Evolutionary conservation across 2,113 vertebrate species (phyloP), one percentile per base, ranked within the genome.

Genomic region (Varanus salvator): DNA sequence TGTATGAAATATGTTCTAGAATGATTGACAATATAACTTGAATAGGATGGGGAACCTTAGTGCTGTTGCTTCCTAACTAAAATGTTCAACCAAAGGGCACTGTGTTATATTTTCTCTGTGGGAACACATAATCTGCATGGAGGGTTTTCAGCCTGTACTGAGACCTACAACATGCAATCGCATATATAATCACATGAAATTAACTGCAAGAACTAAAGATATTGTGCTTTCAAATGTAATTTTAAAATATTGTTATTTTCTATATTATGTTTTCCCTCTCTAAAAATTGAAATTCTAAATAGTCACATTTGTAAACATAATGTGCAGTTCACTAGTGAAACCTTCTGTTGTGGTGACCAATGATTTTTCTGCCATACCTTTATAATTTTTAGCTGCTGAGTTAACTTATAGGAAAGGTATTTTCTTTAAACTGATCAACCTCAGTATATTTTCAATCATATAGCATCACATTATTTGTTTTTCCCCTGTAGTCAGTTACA

Each of bases 191-290:
- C 0, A 15, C 50, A 75, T 54, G 6, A 85, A 34, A 75, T 54
- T 4, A 85, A 34, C 44, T 72, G 50, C 6, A 85, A 88, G 23
- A 19, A 85, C 0, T 0, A 87, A 57, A 0, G 9, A 44, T 64
- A 76, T 48, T 2, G 3, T 29, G 1, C 3, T 88, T 64, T 71
- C 66, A 81, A 54, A 34, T 25, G 7, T 1, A 88, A 84, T 71
- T 60, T 77, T 15, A 0, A 57, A 27, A 15, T 0, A 44, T 75
- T 12, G 0, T 0, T 1, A 0, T 0, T 0, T 1, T 1, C 6
- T 11, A 34, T 74, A n/a, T 68, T 66, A 17, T 8, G 3, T 64
- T 0, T 0, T 9, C n/a, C 76, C 81, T 2, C 29, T 17, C 21
- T 1, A 54, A 8, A 80, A 80, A 82, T 92, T 50, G 68, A 84